These are phyloP conservation scores for Trichopria drosophilae DNA, from an alignment of 2,888 invertebrate genomes.

Conservation along the genomic window DNA sequence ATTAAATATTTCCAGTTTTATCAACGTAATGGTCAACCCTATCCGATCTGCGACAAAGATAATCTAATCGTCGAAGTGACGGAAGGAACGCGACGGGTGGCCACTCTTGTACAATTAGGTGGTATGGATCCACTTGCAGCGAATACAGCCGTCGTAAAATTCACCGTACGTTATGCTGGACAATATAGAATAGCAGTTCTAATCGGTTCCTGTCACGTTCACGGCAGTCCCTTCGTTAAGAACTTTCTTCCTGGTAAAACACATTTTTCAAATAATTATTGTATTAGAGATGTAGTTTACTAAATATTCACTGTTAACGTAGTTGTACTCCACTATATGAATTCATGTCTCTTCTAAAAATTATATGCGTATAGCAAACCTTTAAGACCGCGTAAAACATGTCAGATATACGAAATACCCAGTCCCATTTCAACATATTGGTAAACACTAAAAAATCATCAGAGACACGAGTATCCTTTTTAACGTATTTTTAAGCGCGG, in stretches of 20 bases:
- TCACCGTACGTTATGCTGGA: conserved; percentile 89
- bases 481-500: too few species aligned
- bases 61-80: conserved; percentile 85
- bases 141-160: conserved; percentile 86
- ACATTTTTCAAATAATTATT: background rate
- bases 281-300: background rate
- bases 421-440: too few species aligned
- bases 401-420: too few species aligned
- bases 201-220: conserved; percentile 78
- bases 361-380: too few species aligned
- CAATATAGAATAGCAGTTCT: conserved; percentile 84
- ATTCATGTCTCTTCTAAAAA: too few species aligned
- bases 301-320: background rate
- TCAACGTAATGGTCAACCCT: conserved; percentile 91
- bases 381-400: too few species aligned
- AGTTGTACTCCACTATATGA: too few species aligned
- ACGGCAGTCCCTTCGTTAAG: conserved; percentile 84
- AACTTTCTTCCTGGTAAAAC: conserved; percentile 73
- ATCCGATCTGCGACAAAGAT: conserved; percentile 92
- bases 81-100: conserved; percentile 80
- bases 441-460: too few species aligned
- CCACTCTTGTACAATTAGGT: conserved; percentile 84
- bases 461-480: too few species aligned
- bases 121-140: conserved; percentile 82
- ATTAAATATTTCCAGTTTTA: conserved; percentile 67